A percentile compares a stretch with the other conserved stretches of the same genome.
These are phyloP conservation scores for Nannoperca obscura DNA, from an alignment of 2,797 vertebrate species.

Conservation along the genomic window DNA sequence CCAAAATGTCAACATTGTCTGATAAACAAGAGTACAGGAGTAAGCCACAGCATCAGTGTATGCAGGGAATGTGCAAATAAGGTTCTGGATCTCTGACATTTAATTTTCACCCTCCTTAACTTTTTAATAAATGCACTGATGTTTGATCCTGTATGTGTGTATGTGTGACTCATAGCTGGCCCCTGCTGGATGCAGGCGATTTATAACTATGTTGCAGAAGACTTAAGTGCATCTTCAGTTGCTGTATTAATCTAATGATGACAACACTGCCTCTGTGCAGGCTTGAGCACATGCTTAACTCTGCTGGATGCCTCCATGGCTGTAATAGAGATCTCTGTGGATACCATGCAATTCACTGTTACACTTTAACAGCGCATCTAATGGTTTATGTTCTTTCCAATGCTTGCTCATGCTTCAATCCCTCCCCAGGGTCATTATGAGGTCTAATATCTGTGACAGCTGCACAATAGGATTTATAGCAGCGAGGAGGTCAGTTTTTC, in stretches of 20 bases:
- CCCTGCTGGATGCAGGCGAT: not conserved
- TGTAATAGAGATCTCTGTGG: constrained; percentile 26
- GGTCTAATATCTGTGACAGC: constrained; percentile 58
- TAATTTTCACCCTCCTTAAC: constrained; percentile 4
- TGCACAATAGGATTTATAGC: constrained; percentile 61
- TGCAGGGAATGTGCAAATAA: constrained; percentile 25
- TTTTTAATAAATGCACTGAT: not conserved
- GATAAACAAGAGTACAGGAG: constrained; percentile 9
- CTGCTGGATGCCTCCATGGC: constrained; percentile 17
- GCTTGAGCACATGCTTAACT: constrained; percentile 17
- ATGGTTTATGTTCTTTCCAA: constrained; percentile 65
- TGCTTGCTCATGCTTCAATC: constrained; percentile 58
- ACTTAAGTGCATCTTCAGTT: not conserved
- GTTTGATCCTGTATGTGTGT: not conserved
- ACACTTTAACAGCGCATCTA: constrained; percentile 45
- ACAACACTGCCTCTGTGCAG: not conserved
- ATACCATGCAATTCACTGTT: constrained; percentile 39
- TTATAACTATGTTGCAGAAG: constrained; percentile 2
- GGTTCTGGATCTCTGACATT: constrained; percentile 15
- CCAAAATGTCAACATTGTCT: constrained; percentile 33
- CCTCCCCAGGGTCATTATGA: constrained; percentile 60
- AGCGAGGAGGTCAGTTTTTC: constrained; percentile 51
- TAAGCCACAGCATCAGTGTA: not conserved
- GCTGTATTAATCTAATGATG: constrained; percentile 28
- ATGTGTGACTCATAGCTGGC: not conserved